A percentile compares a stretch with the other conserved stretches of the same genome.
Evolutionary conservation across 1,140 invertebrate species (phyloP).

Genomic region (Diorhabda carinulata): DNA sequence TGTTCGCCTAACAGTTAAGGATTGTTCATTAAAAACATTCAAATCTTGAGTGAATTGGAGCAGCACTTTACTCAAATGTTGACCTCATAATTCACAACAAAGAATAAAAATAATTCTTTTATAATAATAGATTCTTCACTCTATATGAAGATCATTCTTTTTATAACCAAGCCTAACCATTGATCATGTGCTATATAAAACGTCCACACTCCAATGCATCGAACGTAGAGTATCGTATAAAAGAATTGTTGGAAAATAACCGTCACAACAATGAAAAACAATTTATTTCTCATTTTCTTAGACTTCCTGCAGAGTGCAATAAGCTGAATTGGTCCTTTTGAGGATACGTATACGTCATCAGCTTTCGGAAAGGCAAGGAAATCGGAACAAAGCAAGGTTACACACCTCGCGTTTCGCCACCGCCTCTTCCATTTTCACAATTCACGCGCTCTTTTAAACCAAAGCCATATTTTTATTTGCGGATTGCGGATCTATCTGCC

Average conservation of each 20-base stretch:
- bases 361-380: conserved; percentile 5
- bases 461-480: conserved; percentile 20
- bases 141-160: too few relatives aligned
- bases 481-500: conserved; percentile 20
- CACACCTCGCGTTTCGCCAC: conserved; percentile 5
- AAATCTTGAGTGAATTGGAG: too few relatives aligned
- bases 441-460: conserved; percentile 20
- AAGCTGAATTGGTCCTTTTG: conserved; percentile 8
- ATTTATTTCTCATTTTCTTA: conserved; percentile 13
- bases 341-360: conserved; percentile 10
- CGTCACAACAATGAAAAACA: conserved; percentile 3
- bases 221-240: neutral
- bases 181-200: too few relatives aligned
- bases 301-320: conserved; percentile 8
- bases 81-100: too few relatives aligned
- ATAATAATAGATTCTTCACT: too few relatives aligned
- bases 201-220: too few relatives aligned
- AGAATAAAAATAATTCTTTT: too few relatives aligned
- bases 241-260: neutral
- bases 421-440: conserved; percentile 16
- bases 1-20: too few relatives aligned
- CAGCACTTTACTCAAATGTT: too few relatives aligned
- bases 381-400: conserved; percentile 15
- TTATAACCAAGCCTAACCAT: too few relatives aligned
- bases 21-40: too few relatives aligned